phyloP scores from a whole-genome alignment of 2,113 vertebrate genomes.

The Jacana jacana region DNA sequence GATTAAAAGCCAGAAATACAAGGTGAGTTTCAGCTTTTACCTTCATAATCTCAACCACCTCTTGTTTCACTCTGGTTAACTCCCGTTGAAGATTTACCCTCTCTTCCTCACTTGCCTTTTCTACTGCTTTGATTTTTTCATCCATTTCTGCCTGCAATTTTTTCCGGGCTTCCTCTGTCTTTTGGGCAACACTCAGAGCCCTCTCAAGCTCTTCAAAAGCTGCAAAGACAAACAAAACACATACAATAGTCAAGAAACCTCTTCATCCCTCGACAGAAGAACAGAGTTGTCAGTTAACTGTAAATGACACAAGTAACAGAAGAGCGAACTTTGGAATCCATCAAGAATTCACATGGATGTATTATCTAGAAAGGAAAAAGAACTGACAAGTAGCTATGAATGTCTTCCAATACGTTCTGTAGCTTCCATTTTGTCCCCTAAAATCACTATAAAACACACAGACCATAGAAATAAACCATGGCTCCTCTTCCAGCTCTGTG shows the following conservation, averaged over 20 bases:
- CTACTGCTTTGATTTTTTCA: constrained; percentile 84
- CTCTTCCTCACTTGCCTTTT: constrained; percentile 87
- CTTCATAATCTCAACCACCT: constrained; percentile 90
- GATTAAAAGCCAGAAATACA: not conserved
- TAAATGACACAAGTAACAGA: not conserved
- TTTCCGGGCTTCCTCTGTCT: constrained; percentile 84
- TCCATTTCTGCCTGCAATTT: constrained; percentile 90
- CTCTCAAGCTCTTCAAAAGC: constrained; percentile 96
- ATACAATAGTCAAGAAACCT: constrained; percentile 4
- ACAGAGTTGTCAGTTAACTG: not conserved
- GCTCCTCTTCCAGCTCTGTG: not conserved
- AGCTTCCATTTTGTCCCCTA: not conserved
- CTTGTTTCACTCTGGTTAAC: constrained; percentile 88
- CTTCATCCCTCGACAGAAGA: not conserved
- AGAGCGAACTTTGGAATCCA: not conserved
- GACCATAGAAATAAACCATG: not conserved
- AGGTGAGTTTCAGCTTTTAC: constrained; percentile 68
- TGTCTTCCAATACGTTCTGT: not conserved
- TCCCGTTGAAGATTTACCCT: constrained; percentile 87
- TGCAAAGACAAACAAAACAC: constrained; percentile 55
- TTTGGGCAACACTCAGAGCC: constrained; percentile 85
- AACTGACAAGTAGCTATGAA: not conserved
- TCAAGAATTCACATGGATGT: not conserved
- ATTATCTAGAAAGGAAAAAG: not conserved
- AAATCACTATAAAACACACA: not conserved